These are phyloP conservation scores for Macrotus californicus DNA, from an alignment of 2,113 vertebrate species.

Conservation along the genomic window DNA sequence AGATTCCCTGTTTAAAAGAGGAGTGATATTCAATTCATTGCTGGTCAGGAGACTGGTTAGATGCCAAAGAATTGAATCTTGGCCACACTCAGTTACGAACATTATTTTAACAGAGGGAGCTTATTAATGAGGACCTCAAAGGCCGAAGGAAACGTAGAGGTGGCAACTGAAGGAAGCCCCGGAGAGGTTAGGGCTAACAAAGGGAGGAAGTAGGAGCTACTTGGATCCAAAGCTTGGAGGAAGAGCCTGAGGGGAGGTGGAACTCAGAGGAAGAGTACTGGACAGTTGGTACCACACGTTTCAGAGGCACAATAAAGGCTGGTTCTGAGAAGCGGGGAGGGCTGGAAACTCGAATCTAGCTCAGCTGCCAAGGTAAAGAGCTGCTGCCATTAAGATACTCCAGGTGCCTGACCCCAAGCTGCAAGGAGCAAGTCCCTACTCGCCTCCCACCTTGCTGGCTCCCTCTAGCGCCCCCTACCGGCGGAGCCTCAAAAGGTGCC, in stretches of 20 bases:
- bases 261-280: background rate
- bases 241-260: background rate
- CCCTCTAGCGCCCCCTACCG: background rate
- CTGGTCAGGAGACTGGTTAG: background rate
- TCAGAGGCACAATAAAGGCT: background rate
- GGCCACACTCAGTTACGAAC: background rate
- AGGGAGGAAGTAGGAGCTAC: background rate
- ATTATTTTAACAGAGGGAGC: background rate
- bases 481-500: background rate
- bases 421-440: background rate
- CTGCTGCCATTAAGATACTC: fast-evolving
- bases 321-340: background rate
- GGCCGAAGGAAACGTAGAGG: background rate
- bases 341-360: background rate
- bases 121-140: background rate
- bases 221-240: background rate
- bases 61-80: background rate
- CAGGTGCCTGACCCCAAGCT: background rate
- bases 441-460: background rate
- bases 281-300: background rate
- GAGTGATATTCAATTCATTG: background rate
- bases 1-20: background rate
- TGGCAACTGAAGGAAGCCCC: background rate
- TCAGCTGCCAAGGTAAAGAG: background rate
- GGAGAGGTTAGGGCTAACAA: no score